phyloP scores from a whole-genome alignment of 2,888 invertebrate species.

The Leucophenga montana region DNA sequence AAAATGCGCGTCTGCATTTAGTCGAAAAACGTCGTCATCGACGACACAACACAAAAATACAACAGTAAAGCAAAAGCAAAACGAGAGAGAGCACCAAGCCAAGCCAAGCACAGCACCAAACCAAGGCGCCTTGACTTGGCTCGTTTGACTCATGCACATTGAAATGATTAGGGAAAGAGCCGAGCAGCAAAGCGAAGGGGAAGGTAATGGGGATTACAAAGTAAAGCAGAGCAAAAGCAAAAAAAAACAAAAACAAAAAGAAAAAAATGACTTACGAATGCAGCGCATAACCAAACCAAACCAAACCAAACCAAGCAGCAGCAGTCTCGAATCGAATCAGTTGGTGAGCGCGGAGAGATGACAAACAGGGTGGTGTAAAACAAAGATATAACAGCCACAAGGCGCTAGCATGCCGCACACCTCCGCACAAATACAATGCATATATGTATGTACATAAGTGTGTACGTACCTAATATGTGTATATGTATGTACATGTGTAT shows the following conservation, averaged over 20 bases:
- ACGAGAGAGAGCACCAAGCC: too few relatives aligned
- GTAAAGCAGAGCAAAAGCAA: too few relatives aligned
- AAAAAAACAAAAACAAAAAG: conserved; percentile 4
- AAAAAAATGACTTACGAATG: background rate
- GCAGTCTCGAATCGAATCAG: background rate
- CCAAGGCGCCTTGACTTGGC: too few relatives aligned
- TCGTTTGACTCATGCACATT: too few relatives aligned
- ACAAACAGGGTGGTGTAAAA: background rate
- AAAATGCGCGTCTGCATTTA: conserved; percentile 67
- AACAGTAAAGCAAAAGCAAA: too few relatives aligned
- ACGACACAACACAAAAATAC: conserved; percentile 45
- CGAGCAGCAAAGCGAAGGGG: too few relatives aligned
- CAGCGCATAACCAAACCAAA: conserved; percentile 1
- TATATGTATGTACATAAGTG: background rate
- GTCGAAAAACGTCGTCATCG: conserved; percentile 69
- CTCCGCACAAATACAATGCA: background rate
- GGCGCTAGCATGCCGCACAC: background rate
- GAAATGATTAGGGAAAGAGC: too few relatives aligned
- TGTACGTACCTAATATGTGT: too few relatives aligned
- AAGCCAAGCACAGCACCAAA: too few relatives aligned
- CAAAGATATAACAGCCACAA: conserved; percentile 20
- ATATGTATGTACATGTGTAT: background rate
- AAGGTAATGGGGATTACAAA: too few relatives aligned
- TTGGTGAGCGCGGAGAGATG: too few relatives aligned
- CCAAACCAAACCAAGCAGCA: conserved; percentile 15